phyloP scores from a whole-genome alignment of 2,113 vertebrate species.

The Tricholaema leucomelas region DNA sequence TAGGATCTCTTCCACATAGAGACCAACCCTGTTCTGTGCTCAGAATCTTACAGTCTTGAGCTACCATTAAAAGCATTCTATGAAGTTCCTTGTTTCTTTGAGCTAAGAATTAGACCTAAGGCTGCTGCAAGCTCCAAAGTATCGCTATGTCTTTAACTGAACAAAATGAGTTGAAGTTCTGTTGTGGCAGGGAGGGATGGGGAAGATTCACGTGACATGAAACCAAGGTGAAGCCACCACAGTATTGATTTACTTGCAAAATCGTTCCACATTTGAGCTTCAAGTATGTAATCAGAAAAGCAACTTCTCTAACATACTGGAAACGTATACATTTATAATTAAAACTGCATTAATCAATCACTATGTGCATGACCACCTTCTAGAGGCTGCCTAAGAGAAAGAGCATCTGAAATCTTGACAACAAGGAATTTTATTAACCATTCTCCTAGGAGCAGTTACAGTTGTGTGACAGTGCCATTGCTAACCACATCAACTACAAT shows the following conservation, averaged over 20 bases:
- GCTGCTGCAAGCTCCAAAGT: neutral
- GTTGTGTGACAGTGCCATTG: neutral
- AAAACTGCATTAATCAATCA: neutral
- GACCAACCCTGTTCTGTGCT: neutral
- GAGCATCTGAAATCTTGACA: neutral
- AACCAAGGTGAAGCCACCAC: rapidly evolving
- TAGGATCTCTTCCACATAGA: neutral
- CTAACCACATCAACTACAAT: neutral
- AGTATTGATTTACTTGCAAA: neutral
- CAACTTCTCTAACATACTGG: neutral
- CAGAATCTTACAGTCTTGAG: neutral
- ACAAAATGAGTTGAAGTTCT: neutral
- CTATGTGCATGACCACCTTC: neutral
- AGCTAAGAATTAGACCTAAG: neutral
- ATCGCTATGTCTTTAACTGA: neutral
- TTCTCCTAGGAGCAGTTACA: neutral
- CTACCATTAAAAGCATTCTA: neutral
- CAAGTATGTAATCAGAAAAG: neutral
- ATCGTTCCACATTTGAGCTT: neutral
- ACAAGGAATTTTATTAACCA: neutral
- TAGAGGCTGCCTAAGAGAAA: neutral
- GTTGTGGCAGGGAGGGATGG: neutral
- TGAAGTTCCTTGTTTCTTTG: neutral
- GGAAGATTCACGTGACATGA: neutral
- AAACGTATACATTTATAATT: neutral